Conservation (phyloP, 1,140 invertebrate genomes). For the Lepeophtheirus salmonis region DNA sequence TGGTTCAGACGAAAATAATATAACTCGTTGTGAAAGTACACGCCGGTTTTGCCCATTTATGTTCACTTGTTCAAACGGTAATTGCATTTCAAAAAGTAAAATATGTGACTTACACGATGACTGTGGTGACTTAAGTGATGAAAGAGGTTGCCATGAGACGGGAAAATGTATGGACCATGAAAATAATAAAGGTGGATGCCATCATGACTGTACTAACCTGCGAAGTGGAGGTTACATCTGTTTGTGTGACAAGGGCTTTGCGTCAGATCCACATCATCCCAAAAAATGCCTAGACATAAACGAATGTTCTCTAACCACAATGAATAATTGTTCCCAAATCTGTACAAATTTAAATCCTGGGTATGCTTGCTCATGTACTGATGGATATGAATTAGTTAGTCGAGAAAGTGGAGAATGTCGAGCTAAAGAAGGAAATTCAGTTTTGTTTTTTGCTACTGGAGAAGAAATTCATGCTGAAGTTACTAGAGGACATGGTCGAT, state of each 20-base stretch:
- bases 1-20: conserved; percentile 77
- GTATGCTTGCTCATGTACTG: conserved; percentile 62
- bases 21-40: conserved; percentile 56
- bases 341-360: conserved; percentile 82
- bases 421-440: conserved; percentile 29
- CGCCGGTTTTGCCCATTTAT: conserved; percentile 27
- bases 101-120: conserved; percentile 66
- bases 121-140: conserved; percentile 65
- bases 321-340: conserved; percentile 70
- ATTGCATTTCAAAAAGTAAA: conserved; percentile 56
- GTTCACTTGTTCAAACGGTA: conserved; percentile 57
- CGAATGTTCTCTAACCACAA: conserved; percentile 55
- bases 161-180: conserved; percentile 7
- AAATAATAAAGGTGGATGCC: conserved; percentile 60
- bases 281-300: conserved; percentile 47
- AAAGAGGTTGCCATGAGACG: conserved; percentile 54
- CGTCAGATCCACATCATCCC: conserved; percentile 39
- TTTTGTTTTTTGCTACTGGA: conserved; percentile 42
- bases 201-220: conserved; percentile 72
- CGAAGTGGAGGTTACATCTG: conserved; percentile 63
- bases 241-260: conserved; percentile 63
- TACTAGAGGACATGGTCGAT: conserved; percentile 33
- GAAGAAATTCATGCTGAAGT: conserved; percentile 51
- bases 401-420: conserved; percentile 59
- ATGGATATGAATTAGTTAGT: conserved; percentile 56